Conservation (phyloP, 1,140 invertebrate genomes). For the Drosophila sproati region DNA sequence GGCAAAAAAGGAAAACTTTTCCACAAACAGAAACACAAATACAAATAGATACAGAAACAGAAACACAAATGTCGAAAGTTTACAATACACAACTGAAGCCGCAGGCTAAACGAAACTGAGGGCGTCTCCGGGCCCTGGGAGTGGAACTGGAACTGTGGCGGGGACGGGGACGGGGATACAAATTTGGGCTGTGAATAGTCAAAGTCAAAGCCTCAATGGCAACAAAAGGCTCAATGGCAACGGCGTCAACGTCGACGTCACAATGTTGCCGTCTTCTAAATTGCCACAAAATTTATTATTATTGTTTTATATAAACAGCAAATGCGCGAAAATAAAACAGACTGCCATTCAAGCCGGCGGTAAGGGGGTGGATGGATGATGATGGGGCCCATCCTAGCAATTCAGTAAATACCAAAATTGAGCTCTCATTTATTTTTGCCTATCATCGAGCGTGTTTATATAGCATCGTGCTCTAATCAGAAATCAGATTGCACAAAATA, state of each 20-base stretch:
- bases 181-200: constrained; percentile 9
- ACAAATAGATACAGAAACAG: constrained; percentile 32
- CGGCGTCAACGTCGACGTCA: constrained; percentile 10
- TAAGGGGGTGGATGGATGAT: not conserved
- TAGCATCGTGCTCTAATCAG: constrained; percentile 15
- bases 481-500: constrained; percentile 1
- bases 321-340: constrained; percentile 69
- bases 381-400: constrained; percentile 36
- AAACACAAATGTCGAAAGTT: constrained; percentile 73
- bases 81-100: constrained; percentile 58
- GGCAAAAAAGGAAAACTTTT: constrained; percentile 69
- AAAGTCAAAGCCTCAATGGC: constrained; percentile 44
- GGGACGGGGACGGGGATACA: too few relatives aligned
- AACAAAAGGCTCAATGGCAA: constrained; percentile 37
- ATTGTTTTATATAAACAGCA: constrained; percentile 74
- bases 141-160: not conserved
- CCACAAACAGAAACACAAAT: constrained; percentile 26
- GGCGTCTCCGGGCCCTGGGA: constrained; percentile 6
- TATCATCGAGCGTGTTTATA: constrained; percentile 13
- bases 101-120: constrained; percentile 42
- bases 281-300: constrained; percentile 77
- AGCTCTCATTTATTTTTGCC: constrained; percentile 3
- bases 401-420: constrained; percentile 23
- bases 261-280: constrained; percentile 46
- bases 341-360: not conserved